Base-by-base conservation (phyloP, 2,888 invertebrate species). In the Hedya salicella region DNA sequence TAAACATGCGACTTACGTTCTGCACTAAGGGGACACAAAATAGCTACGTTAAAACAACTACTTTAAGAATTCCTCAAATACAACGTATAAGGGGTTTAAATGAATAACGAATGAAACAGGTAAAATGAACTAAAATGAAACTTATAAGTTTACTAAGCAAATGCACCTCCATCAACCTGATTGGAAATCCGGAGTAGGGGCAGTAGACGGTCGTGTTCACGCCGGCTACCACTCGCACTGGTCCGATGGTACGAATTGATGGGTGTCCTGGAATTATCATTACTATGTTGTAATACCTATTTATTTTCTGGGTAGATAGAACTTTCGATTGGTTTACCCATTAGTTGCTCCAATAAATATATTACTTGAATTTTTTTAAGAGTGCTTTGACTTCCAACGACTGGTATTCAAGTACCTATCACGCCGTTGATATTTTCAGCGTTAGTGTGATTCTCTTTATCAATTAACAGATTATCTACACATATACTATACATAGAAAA, bases 111-210 rank as follows among this genome's bases (percentile, higher is more conserved):
- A 50, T 14, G 19, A 30, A 49, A 59, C n/a, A 56, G 36, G 60
- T 67, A 62, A 66, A 82, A 73, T 62, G 73, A 83, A 84, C 73
- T 73, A 76, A 86, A 87, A 83, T 74, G 86, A 86, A 90, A 91
- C 91, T 91, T 88, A 91, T 90, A 89, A 86, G 85, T 85, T 89
- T 86, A 90, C 91, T 91, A 91, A 88, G 84, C 89, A 91, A 91
- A 91, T 91, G 91, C 91, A 92, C 91, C 91, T 91, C 91, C 91
- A 91, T 91, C 91, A 91, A 93, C 92, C 92, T 93, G 86, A 97
- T 95, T 76, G 97, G 97, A 93, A 96, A 97, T 79, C 97, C 97
- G 65, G 97, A 96, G 88, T 96, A 97, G 71, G 97, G 97, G 87
- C 97, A 97, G 82, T 94, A 94, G 80, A 97, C 93, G 75, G 94